Evolutionary conservation across 1,140 invertebrate species (phyloP), one percentile per base, ranked within the genome.

Genomic region (Drosophila parvula): DNA sequence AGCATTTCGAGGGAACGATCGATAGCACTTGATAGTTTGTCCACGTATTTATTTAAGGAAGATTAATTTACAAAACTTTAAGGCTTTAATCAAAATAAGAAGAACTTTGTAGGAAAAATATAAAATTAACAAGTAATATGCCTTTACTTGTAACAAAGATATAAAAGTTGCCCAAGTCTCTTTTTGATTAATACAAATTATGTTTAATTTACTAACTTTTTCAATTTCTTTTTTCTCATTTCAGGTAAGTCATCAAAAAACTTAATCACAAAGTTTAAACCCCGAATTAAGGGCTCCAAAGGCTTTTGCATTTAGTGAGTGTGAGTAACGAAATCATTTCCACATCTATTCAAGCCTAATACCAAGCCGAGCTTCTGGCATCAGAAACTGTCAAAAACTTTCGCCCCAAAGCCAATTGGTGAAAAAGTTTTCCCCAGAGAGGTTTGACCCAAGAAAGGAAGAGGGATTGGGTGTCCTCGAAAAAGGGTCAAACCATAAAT

Each of bases 401-500:
- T 79, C 9, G 68, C 60, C 70, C 69, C n/a, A 65, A 82, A 79
- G 82, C 65, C 82, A 86, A 86, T 88, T 76, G 83, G 34, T 38
- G 69, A 79, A 65, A 86, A 86, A 76, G 60, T 86, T 86, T 75
- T 48, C 41, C 18, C 41, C 45, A 36, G 53, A 45, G 51, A 34
- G 61, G 28, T 14, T 73, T 41, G 41, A 30, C 28, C 64, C 18
- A 36, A 44, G 30, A 34, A 5, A n/a, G 27, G 34, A 32, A 27
- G 47, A 11, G 38, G 38, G 61, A 38, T 40, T 40, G 30, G 22
- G 22, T 22, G 22, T 22, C 44, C 44, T 47, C 44, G 30, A 38
- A 47, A 69, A 67, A 75, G 82, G 79, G 79, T 76, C 82, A 82
- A 82, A 53, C 79, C 76, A 88, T 88, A 86, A 86, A 82, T 86